Evolutionary conservation across 1,140 invertebrate species (phyloP), one percentile per base, ranked within the genome.

Genomic region (Aphaenogaster rudis): DNA sequence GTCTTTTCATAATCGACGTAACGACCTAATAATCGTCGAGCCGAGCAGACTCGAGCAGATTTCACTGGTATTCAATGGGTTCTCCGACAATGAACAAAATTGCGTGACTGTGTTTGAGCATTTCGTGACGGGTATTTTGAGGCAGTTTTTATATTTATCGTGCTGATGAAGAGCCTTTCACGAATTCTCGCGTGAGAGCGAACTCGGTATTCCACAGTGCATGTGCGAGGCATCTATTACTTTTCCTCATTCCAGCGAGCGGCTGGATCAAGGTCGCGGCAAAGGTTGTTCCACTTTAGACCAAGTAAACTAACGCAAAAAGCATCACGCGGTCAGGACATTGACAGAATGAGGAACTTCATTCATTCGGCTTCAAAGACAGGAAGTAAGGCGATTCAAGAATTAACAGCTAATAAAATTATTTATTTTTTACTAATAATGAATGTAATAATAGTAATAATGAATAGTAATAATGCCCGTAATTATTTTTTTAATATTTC

Each of bases 201-300:
- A 90, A 91, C 69, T 88, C 59, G 80, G 13, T 45, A 79, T 88
- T 69, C 52, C 13, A 28, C 28, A 15, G 13, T 17, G 39, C 74
- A 57, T 71, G 67, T 57, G n/a, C 61, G 54, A 28, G 33, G 48
- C 52, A 57, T 88, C 39, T 81, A 81, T 90, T 90, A 91, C 90
- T 91, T 91, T 91, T 91, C 90, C 87, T 74, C 72, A 59, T 90
- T 90, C 54, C 52, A 54, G 13, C 45, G 13, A 71, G 39, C 76
- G 61, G 48, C 69, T 52, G 57, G 77, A 91, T 91, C 86, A 91
- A 90, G 90, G 90, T 64, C 89, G 86, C 52, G 13, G 48, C 57
- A 88, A 90, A 90, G 89, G 72, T 82, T 88, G 87, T 90, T 90
- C 89, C 78, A 90, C 81, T 91, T 91, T 90, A 50, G 9, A 87